Percentiles rank a stretch among this genome's conserved stretches.
Evolutionary conservation across 2,888 invertebrate species (phyloP).

Genomic region (Brachyptera risi): DNA sequence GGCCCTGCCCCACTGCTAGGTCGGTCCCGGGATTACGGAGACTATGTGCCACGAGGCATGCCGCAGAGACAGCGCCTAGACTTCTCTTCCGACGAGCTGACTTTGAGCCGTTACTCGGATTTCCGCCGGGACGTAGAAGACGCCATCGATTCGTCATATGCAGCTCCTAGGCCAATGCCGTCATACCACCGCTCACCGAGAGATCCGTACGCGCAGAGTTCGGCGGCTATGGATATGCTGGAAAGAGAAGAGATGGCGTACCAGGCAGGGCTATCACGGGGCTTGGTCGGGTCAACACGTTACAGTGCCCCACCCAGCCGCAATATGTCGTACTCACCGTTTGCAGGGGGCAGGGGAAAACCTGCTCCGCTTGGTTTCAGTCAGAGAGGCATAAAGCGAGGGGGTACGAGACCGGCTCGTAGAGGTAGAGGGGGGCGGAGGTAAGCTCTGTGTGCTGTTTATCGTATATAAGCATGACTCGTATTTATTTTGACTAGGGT

Average conservation of each 20-base stretch:
- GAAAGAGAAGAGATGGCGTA: conserved; percentile 31
- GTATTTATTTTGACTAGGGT: no score
- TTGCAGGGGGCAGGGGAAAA: no score
- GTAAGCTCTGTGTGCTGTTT: no score
- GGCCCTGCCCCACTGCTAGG: conserved; percentile 17
- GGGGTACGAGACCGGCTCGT: not conserved
- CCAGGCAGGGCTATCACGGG: conserved; percentile 29
- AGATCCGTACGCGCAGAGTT: conserved; percentile 10
- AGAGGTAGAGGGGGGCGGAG: not conserved
- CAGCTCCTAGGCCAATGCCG: conserved; percentile 22
- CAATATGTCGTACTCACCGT: not conserved
- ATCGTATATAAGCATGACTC: no score
- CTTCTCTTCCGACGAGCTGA: conserved; percentile 33
- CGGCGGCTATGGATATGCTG: conserved; percentile 24
- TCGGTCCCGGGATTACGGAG: conserved; percentile 15
- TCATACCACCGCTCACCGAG: conserved; percentile 12
- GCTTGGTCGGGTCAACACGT: conserved; percentile 20
- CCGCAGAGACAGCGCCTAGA: conserved; percentile 26
- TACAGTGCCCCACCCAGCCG: not conserved
- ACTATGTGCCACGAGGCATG: conserved; percentile 14
- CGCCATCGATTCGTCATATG: conserved; percentile 34
- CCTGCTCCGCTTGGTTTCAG: not conserved
- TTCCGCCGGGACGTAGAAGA: conserved; percentile 36
- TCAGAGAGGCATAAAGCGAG: not conserved
- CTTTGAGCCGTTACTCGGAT: conserved; percentile 34